Base-by-base conservation (phyloP, 1,140 invertebrate species). In the Halictus rubicundus region DNA sequence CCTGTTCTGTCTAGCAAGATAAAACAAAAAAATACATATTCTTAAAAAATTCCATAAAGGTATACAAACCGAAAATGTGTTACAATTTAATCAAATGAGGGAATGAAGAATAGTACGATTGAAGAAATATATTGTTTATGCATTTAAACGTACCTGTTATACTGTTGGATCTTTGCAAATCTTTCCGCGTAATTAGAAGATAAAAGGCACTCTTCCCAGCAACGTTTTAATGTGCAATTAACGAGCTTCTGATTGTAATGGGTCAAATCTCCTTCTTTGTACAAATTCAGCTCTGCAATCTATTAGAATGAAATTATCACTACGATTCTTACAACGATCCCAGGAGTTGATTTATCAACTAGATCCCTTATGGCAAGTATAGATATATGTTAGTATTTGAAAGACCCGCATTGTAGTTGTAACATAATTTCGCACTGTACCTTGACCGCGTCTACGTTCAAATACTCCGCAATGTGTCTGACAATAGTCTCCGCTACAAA, bases 151-250 rank as follows among this genome's bases (percentile, higher is more conserved):
- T 94, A 96, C 96, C 92, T 95, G 88, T 99, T 99, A 81, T 96
- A 98, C 79, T 93, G 85, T 37, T 95, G 93, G 37, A 98, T 92
- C 77, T 94, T 89, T 63, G 90, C 82, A 81, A 94, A 94, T 89
- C 96, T 94, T 88, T 94, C 90, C 14, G 94, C 81, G 88, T 95
- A 98, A 83, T 96, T 92, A n/a, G 96, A 95, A 85, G 95, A 94
- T 76, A 93, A 79, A 0, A 96, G 83, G 89, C 97, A 97, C 91
- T 99, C 96, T n/a, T 96, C 89, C 96, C 97, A 98, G 89, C 98
- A 98, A 64, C 94, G 94, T 75, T 94, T 89, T 12, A 98, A 83
- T 3, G 96, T 98, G 86, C 97, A 98, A 82, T 96, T 93, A 2
- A 94, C 92, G 61, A 99, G 89, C 72, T 90, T 86, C 93, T 98